phyloP scores from a whole-genome alignment of 2,888 invertebrate genomes.

The Polymixis lichenea region DNA sequence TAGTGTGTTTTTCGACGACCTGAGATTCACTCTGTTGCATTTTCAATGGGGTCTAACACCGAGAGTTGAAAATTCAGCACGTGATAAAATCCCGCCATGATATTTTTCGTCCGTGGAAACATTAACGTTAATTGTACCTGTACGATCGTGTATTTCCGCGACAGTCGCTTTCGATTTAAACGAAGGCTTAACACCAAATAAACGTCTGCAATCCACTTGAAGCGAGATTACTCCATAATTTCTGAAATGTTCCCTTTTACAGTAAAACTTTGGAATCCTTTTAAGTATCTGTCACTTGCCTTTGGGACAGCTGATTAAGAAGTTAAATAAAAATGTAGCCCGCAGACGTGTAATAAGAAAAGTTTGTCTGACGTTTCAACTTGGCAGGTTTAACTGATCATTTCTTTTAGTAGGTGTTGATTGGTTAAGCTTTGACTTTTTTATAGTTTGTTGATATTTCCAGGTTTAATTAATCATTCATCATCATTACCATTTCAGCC shows the following conservation, averaged over 20 bases:
- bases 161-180: no score
- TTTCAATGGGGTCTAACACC: no score
- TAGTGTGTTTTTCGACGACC: no score
- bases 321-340: constrained; percentile 76
- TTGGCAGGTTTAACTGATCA: constrained; percentile 54
- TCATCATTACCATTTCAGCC: no score
- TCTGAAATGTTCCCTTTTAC: constrained; percentile 73
- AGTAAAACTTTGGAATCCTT: constrained; percentile 74
- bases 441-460: neutral
- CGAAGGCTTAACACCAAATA: constrained; percentile 5
- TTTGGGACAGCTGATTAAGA: constrained; percentile 76
- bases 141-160: no score
- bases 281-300: constrained; percentile 78
- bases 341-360: constrained; percentile 76
- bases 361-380: constrained; percentile 65
- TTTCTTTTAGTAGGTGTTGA: constrained; percentile 40
- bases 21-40: no score
- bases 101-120: no score
- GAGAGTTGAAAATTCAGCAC: no score
- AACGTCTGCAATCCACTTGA: constrained; percentile 25
- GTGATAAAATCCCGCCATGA: no score
- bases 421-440: constrained; percentile 11
- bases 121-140: no score
- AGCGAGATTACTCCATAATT: constrained; percentile 61
- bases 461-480: no score